These are phyloP conservation scores for Procambarus virginalis DNA, from an alignment of 1,140 invertebrate genomes.

Conservation along the genomic window DNA sequence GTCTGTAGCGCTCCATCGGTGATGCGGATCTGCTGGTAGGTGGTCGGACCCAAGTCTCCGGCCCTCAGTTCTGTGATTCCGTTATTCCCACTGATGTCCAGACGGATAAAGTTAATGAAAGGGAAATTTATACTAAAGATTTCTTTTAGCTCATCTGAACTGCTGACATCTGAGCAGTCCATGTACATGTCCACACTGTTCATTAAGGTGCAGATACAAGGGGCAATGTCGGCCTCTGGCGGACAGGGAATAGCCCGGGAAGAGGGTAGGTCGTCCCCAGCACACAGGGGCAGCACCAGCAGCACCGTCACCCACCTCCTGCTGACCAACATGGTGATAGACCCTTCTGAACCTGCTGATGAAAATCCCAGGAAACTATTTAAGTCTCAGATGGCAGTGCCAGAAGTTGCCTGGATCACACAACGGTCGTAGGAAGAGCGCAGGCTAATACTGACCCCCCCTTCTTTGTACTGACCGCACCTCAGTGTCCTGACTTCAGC, in stretches of 20 bases:
- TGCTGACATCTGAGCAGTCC: neutral
- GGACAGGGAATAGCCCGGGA: neutral
- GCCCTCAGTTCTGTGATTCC: neutral
- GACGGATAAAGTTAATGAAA: neutral
- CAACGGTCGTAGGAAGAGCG: no score
- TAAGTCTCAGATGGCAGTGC: no score
- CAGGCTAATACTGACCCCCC: no score
- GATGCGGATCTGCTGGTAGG: neutral
- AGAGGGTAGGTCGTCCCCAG: no score
- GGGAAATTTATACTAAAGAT: neutral
- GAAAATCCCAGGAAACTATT: no score
- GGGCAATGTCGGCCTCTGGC: neutral
- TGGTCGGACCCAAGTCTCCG: neutral
- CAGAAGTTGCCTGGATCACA: no score
- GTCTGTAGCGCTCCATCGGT: neutral
- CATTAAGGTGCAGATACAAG: neutral
- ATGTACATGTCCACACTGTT: neutral
- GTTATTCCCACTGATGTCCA: neutral
- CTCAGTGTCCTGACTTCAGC: no score
- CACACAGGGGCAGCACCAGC: no score
- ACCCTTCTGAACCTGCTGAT: no score
- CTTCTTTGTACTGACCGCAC: no score
- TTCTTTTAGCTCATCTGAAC: neutral
- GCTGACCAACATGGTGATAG: no score
- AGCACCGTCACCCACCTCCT: no score